phyloP scores from a whole-genome alignment of 2,797 vertebrate genomes.

The Ctenochaetus hawaiiensis region DNA sequence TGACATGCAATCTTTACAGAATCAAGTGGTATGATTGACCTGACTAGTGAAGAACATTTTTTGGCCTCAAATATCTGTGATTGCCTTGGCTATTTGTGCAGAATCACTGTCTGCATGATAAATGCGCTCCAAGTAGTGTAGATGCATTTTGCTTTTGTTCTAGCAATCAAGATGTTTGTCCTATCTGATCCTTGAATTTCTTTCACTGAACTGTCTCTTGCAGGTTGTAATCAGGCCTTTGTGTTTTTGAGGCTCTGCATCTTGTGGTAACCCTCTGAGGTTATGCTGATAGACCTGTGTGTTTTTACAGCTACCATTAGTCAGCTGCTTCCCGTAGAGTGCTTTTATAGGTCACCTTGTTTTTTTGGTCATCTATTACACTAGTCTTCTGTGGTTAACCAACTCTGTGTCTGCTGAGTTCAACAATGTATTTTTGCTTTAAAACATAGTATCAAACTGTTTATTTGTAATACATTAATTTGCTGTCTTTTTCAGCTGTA shows the following conservation, averaged over 20 bases:
- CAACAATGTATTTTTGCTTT: background rate
- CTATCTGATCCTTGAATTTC: background rate
- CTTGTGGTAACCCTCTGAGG: constrained; percentile 2
- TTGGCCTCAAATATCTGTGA: background rate
- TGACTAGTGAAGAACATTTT: background rate
- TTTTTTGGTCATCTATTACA: background rate
- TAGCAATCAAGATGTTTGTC: background rate
- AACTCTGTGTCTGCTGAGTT: background rate
- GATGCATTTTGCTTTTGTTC: background rate
- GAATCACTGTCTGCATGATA: background rate
- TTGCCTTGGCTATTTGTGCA: background rate
- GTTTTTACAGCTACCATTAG: background rate
- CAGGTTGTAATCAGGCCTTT: background rate
- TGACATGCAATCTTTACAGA: too few species aligned
- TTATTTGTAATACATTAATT: background rate
- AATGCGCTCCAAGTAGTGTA: background rate
- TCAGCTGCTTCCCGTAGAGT: background rate
- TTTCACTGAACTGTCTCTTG: background rate
- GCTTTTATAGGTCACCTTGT: background rate
- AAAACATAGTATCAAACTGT: background rate
- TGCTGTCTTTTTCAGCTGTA: background rate
- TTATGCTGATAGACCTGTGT: background rate
- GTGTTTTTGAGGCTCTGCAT: background rate
- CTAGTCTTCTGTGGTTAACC: background rate
- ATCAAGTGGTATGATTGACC: background rate